phyloP scores from a whole-genome alignment of 2,797 vertebrate genomes.

The Ciconia nigra region DNA sequence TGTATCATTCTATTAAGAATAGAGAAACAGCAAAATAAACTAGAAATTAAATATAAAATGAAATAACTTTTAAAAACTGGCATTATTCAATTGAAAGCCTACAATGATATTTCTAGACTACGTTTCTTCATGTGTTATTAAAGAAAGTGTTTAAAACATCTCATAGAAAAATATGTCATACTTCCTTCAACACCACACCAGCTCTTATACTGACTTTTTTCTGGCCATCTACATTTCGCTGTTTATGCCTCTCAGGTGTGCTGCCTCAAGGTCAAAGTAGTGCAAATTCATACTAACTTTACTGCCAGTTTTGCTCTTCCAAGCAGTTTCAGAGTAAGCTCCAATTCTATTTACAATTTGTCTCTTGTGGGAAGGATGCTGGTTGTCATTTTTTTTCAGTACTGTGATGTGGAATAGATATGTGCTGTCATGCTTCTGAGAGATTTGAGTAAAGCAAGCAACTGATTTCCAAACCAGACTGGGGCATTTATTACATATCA shows the following conservation, averaged over 20 bases:
- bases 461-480: not conserved
- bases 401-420: conserved; percentile 24
- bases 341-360: conserved; percentile 34
- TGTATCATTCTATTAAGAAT: not conserved
- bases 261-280: not conserved
- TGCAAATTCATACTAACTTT: not conserved
- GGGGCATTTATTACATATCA: not conserved
- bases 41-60: not conserved
- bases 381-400: not conserved
- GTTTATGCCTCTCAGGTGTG: not conserved
- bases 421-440: conserved; percentile 8
- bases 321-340: conserved; percentile 16
- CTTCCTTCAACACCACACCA: not conserved
- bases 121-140: not conserved
- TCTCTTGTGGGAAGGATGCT: conserved; percentile 4
- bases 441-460: not conserved
- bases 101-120: not conserved
- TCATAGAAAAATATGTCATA: not conserved
- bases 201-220: not conserved
- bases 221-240: not conserved
- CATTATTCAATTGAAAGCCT: not conserved
- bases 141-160: not conserved
- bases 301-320: conserved; percentile 1
- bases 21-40: conserved; percentile 17
- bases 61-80: not conserved